Evolutionary conservation across 1,140 invertebrate genomes (phyloP), one percentile per base, ranked within the genome.

Genomic region (Teleopsis dalmanni): DNA sequence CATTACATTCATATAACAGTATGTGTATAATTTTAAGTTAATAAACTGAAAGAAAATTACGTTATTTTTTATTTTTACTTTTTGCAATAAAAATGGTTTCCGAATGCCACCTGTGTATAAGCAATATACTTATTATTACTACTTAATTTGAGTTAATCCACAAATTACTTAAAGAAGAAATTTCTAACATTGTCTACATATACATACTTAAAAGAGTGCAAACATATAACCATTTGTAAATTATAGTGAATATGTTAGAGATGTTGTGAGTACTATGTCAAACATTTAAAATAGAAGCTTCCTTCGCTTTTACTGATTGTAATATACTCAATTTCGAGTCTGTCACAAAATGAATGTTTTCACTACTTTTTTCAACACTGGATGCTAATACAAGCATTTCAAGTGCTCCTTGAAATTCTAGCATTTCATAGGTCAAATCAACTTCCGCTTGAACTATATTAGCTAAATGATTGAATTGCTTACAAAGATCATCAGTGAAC

Each of bases 331-430:
- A 23, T 4, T 36, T 49, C 8, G 41, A 42, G 9, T 41, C 42
- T 27, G 33, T 31, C 14, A 50, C 33, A 31, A 53, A 56, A 13
- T 47, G 44, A 11, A 47, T 18, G 31, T 50, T 18, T 21, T 60
- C 54, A 36, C 47, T 56, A 48, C 47, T 35, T 49, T 42, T 37
- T 9, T 42, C 33, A 1, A n/a, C 37, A 0, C 52, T 57, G 54
- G 73, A 69, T 3, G 81, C 74, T 13, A 74, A 75, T 31, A 87
- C 61, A n/a, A 88, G 60, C 60, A 86, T 77, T 53, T 81, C 74
- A 35, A 88, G 74, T 19, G 77, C 74, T n/a, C 86, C 86, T 65
- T 86, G 79, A 11, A 88, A 58, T 57, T 79, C 72, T 49, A 77
- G 58, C 26, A 86, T 64, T 22, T 79, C 72, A 46, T 76, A 71